Evolutionary conservation across 2,113 vertebrate species (phyloP).

Genomic region (Ophthalmolycus amberensis): DNA sequence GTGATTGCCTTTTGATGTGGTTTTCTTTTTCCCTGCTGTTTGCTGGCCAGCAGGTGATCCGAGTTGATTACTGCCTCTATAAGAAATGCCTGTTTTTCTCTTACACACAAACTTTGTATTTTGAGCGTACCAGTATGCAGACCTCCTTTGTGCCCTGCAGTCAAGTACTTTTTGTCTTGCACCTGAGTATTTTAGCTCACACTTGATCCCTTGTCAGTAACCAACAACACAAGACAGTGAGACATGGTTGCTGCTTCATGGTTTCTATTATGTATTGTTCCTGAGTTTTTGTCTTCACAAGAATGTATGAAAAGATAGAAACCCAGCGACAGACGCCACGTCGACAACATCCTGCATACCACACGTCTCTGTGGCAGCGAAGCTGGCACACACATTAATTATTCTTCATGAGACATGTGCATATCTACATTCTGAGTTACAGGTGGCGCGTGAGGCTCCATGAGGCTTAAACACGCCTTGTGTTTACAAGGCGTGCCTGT

Average conservation of each 20-base stretch:
- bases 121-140: background rate
- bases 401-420: background rate
- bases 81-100: background rate
- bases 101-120: too few relatives aligned
- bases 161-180: background rate
- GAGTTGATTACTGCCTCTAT: background rate
- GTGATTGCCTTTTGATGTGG: background rate
- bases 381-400: background rate
- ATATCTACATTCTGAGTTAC: background rate
- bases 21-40: background rate
- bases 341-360: conserved; percentile 18
- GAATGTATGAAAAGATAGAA: background rate
- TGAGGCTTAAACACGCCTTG: background rate
- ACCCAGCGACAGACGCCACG: background rate
- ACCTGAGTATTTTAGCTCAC: background rate
- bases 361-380: background rate
- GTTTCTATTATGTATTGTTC: conserved; percentile 20
- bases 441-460: background rate
- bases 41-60: background rate
- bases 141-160: background rate
- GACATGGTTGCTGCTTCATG: background rate
- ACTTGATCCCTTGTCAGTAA: background rate
- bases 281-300: background rate
- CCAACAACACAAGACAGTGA: background rate
- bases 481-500: background rate